Base-by-base conservation (phyloP, 2,888 invertebrate genomes). In the Ophioninae sp. region DNA sequence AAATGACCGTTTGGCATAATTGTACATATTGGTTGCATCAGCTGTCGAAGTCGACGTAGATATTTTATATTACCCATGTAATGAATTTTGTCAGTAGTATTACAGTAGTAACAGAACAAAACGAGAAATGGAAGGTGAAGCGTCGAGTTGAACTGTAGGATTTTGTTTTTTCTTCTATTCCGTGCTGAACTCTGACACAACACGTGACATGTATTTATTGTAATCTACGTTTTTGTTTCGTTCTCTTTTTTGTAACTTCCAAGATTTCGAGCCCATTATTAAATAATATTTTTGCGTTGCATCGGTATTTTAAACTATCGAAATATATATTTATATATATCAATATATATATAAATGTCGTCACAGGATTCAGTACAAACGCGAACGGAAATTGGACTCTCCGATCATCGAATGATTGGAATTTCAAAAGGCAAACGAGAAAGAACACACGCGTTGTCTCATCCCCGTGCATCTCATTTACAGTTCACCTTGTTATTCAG, bases 1-100 rank as follows among this genome's bases (percentile, higher is more conserved):
- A 87, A 88, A 84, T 68, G 85, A 88, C 87, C 88, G 89, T 87
- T 85, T 89, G 88, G 87, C 90, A 89, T 90, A 89, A 89, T 88
- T 92, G 92, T 92, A 91, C 85, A 91, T 92, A 91, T 50, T 77
- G 88, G 89, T 88, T 87, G 87, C 89, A 88, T 89, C 89, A 89
- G 88, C 87, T 87, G 88, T 90, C 87, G 84, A 86, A 84, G 85
- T 89, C 87, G 88, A 88, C 87, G 89, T 89, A 81, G 79, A 87
- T 89, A 89, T 91, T 90, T 90, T 89, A 89, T 88, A 90, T 88
- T 86, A 86, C 84, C 81, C 50, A 77, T 87, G 89, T 85, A 88
- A 89, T 88, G 87, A 87, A 88, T 86, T 88, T 87, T 17, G 87
- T 86, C 86, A 88, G 87, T 90, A 91, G 90, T 91, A 90, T 90